Evolutionary conservation across 1,140 invertebrate genomes (phyloP), one percentile per base, ranked within the genome.

Genomic region (Agraylea sexmaculata): DNA sequence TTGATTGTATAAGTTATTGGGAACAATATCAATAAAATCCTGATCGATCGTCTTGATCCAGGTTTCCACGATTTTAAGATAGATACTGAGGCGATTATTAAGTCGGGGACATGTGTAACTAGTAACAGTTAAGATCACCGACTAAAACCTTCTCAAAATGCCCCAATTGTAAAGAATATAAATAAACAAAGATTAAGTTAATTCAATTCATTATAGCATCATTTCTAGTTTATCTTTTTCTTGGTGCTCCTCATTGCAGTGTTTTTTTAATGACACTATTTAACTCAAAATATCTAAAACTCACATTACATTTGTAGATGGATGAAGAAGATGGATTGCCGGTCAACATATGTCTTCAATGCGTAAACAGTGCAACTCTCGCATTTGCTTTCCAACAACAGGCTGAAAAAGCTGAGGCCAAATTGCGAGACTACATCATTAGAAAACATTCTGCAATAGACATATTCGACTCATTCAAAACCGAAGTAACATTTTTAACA

Each of bases 371-470:
- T 17, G 27, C 37, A 7, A 8, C 19, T 11, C 22, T 23, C 19
- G 41, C 35, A 8, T 31, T 37, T 37, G 12, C 23, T 21, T 43
- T 43, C 35, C 37, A 43, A 31, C 23, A 43, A 13, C 25, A 32
- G 32, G 41, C 41, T 2, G 41, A 43, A 31, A 43, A 28, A 23
- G 41, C 41, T 5, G 34, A 43, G 31, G 35, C 41, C 6, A 43
- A 37, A 37, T 18, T 43, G 13, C 33, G 35, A 18, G 41, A 43
- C 20, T 43, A 43, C n/a, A 43, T 43, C 5, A 31, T 37, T 23
- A 37, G 28, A 10, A 43, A 37, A 31, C 34, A 43, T 30, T 35
- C 35, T n/a, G n/a, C n/a, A n/a, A n/a, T n/a, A n/a, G n/a, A n/a
- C n/a, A n/a, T n/a, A n/a, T n/a, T n/a, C n/a, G n/a, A n/a, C n/a